Conservation (phyloP, 2,888 invertebrate genomes). For the Apocheima hispidaria region DNA sequence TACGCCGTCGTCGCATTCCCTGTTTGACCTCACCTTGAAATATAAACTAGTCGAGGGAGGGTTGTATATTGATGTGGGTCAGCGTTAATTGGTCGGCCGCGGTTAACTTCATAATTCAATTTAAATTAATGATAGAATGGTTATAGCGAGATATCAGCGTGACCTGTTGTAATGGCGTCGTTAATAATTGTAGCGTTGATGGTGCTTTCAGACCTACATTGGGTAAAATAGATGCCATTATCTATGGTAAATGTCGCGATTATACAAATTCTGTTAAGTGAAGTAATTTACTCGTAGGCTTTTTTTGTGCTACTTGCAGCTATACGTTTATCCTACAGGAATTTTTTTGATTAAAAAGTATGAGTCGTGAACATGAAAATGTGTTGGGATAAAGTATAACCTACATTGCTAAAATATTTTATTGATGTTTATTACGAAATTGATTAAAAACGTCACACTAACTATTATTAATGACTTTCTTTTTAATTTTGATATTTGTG, state of each 20-base stretch:
- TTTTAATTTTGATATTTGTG: too few relatives aligned
- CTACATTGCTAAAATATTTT: too few relatives aligned
- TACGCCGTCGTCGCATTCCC: conserved; percentile 1
- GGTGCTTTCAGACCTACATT: conserved; percentile 28
- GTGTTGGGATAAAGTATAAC: too few relatives aligned
- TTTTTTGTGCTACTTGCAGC: neutral
- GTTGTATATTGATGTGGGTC: conserved; percentile 37
- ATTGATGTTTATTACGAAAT: too few relatives aligned
- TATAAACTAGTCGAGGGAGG: conserved; percentile 29
- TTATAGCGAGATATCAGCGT: conserved; percentile 59
- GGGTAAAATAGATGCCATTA: conserved; percentile 18
- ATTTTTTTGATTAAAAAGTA: too few relatives aligned
- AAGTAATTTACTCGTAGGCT: neutral
- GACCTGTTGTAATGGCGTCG: conserved; percentile 51
- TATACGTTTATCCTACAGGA: neutral
- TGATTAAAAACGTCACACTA: too few relatives aligned
- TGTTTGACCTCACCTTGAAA: conserved; percentile 22
- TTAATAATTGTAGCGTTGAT: conserved; percentile 38
- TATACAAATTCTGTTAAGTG: conserved; percentile 8
- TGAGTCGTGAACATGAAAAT: too few relatives aligned
- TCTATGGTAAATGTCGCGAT: conserved; percentile 13
- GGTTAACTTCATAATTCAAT: conserved; percentile 57
- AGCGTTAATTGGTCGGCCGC: conserved; percentile 44
- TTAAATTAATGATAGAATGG: conserved; percentile 57
- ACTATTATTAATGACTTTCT: too few relatives aligned